Evolutionary conservation across 2,113 vertebrate genomes (phyloP).

Genomic region (Neomonachus schauinslandi): DNA sequence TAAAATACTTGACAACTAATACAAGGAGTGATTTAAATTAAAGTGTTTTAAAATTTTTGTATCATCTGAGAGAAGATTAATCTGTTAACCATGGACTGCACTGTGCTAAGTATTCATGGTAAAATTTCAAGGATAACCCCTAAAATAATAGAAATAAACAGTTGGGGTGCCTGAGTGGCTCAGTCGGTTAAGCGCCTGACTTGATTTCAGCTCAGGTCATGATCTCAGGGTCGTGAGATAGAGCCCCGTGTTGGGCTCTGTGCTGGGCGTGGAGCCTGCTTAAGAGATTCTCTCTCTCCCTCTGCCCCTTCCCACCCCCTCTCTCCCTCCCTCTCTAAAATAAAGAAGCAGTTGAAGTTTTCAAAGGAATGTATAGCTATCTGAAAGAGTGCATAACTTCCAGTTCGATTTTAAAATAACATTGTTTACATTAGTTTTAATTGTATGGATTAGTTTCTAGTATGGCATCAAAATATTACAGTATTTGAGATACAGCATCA

Average conservation of each 20-base stretch:
- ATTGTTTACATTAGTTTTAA: not conserved
- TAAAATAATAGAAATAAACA: not conserved
- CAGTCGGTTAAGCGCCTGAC: not conserved
- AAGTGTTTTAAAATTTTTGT: not conserved
- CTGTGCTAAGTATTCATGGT: not conserved
- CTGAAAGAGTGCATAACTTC: not conserved
- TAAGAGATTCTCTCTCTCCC: not conserved
- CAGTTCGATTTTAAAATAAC: constrained; percentile 23
- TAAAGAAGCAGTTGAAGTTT: not conserved
- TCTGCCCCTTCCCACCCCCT: not conserved
- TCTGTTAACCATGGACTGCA: not conserved
- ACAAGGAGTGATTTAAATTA: not conserved
- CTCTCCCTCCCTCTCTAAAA: not conserved
- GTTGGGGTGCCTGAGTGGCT: not conserved
- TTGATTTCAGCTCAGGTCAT: not conserved
- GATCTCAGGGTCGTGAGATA: not conserved
- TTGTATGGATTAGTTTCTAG: not conserved
- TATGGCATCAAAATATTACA: not conserved
- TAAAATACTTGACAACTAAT: constrained; percentile 8
- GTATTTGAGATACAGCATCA: not conserved
- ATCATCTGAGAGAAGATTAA: not conserved
- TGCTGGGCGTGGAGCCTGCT: not conserved
- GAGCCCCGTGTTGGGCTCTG: not conserved
- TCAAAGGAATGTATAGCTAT: not conserved
- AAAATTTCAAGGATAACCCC: not conserved